Evolutionary conservation across 1,140 invertebrate species (phyloP), one percentile per base, ranked within the genome.

Genomic region (Scylla paramamosain): DNA sequence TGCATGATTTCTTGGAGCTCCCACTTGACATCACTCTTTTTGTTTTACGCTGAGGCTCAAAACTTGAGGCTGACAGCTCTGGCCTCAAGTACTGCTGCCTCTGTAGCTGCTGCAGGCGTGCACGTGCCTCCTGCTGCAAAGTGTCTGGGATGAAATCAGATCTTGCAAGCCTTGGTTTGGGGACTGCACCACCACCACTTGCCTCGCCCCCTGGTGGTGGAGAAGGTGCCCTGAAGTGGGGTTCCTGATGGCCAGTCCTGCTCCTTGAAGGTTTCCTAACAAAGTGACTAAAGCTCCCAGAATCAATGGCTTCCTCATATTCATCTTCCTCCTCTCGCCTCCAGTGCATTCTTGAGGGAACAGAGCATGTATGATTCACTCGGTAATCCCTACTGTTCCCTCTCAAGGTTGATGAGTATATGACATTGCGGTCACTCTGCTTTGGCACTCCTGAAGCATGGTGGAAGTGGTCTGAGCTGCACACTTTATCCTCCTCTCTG

Each of bases 1-100:
- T 39, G 67, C 93, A 94, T 4, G 45, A 48, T 29, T 83, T 94
- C 1, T 32, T 87, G 3, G 45, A 12, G n/a, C 32, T 14, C 0
- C n/a, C 32, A 48, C 46, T 67, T 31, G 93, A 2, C 28, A 82
- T 31, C 20, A 28, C 67, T 45, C 83, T 52, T 48, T 88, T 48
- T 8, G 88, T 67, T 83, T 59, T 91, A 12, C n/a, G 10, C 28
- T 94, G 93, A 1, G 84, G 59, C 29, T 94, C 93, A 82, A 46
- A 82, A 29, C 46, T 77, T 0, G 93, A 90, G 31, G 67, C 39
- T 10, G 87, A 10, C 12, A 32, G 93, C 6, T 89, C 59, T 20
- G 88, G 59, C n/a, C 93, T 89, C 16, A 46, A 39, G 0, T 67
- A 39, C 39, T 52, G 82, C 39, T 83, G 87, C 16, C 90, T 89